phyloP scores from a whole-genome alignment of 1,140 invertebrate genomes.

The Riptortus pedestris region DNA sequence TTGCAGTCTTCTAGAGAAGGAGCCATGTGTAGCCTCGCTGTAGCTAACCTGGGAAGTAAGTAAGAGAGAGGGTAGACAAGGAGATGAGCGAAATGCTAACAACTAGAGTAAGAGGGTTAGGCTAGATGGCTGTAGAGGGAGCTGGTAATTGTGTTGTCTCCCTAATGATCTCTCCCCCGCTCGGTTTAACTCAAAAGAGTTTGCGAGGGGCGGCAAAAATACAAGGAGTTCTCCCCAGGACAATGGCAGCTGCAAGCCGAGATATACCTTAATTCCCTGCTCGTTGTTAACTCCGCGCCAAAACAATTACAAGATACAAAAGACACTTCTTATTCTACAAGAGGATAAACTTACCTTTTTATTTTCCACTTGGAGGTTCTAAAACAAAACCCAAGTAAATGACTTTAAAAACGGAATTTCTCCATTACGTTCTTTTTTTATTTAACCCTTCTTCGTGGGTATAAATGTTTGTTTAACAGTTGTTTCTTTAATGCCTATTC shows the following conservation, averaged over 20 bases:
- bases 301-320: constrained; percentile 7
- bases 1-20: too few relatives aligned
- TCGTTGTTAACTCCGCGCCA: not conserved
- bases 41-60: too few relatives aligned
- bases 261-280: not conserved
- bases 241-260: not conserved
- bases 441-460: too few relatives aligned
- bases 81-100: too few relatives aligned
- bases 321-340: constrained; percentile 3
- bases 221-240: not conserved
- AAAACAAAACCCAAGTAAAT: not conserved
- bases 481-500: too few relatives aligned
- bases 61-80: too few relatives aligned
- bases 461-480: too few relatives aligned
- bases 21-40: too few relatives aligned
- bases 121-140: too few relatives aligned
- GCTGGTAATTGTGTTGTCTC: constrained; percentile 6
- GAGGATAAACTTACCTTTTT: not conserved
- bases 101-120: too few relatives aligned
- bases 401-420: not conserved
- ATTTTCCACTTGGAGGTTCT: not conserved
- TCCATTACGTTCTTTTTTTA: too few relatives aligned
- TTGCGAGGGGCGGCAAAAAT: not conserved
- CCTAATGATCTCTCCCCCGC: not conserved
- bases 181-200: constrained; percentile 18